Evolutionary conservation across 2,888 invertebrate genomes (phyloP), one percentile per base, ranked within the genome.

Genomic region (Branchinecta sandiegonensis): DNA sequence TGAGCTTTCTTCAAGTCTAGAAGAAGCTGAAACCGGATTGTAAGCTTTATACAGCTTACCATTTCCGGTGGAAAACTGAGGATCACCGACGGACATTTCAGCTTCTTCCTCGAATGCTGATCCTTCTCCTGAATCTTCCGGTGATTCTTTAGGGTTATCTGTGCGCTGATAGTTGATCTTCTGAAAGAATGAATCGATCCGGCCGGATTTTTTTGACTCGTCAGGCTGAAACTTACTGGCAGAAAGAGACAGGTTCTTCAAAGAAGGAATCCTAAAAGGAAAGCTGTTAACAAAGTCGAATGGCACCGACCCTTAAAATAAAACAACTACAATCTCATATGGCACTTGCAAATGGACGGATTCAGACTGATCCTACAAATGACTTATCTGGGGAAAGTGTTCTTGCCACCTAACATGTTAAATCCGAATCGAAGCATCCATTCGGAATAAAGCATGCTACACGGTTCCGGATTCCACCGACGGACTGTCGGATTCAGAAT

Each of bases 211-310:
- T 65, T 69, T 67, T 13, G 66, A 48, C 47, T 69, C 67, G 66
- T 69, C 81, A 80, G 67, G 78, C 76, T 86, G 85, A 77, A 91
- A 91, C 76, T 90, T 89, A 0, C 87, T 85, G 13, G 86, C 88
- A 75, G 87, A 88, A n/a, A 91, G 81, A 0, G 89, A 87, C 17
- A 91, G 78, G 76, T 84, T 86, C 70, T 82, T 85, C 14, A 90
- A 81, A 0, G 85, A 81, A 72, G 85, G 82, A 71, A 78, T 76
- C 74, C 80, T 80, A 73, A 70, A 67, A 3, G 23, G 23, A 10
- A 12, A 23, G 69, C 67, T 37, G 37, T 6, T 37, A 37, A 37
- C 37, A 37, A 37, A 37, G 37, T 37, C 37, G 37, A 37, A 5
- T 6, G 2, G 37, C 37, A 37, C 6, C 37, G 37, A 37, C 11